phyloP scores from a whole-genome alignment of 23 tunicate genomes.

The Corella eumyota region DNA sequence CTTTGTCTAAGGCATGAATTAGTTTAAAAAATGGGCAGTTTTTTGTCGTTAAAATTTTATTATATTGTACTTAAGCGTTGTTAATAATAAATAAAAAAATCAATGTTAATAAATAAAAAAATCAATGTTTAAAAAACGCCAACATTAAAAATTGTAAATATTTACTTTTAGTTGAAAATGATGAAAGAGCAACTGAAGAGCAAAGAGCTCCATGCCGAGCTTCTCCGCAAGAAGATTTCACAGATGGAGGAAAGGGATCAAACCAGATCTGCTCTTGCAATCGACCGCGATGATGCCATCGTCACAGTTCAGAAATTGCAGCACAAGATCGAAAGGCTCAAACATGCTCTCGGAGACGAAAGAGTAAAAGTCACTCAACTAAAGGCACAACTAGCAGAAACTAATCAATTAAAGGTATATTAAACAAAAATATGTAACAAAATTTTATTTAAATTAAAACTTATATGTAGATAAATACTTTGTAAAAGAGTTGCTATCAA shows the following conservation, averaged over 20 bases:
- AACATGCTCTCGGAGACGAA: slow-evolving; percentile 76
- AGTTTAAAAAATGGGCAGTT: no score
- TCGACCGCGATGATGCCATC: slow-evolving; percentile 86
- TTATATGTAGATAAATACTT: not conserved
- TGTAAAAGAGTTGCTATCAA: not conserved
- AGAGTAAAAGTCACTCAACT: slow-evolving; percentile 80
- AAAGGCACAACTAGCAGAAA: slow-evolving; percentile 86
- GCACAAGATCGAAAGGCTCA: slow-evolving; percentile 76
- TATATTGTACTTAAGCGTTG: no score
- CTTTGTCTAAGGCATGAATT: no score
- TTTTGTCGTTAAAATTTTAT: no score
- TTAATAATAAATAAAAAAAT: no score
- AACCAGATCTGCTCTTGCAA: slow-evolving; percentile 77
- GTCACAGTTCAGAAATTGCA: slow-evolving; percentile 80
- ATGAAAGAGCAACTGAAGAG: slow-evolving; percentile 83
- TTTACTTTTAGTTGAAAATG: slow-evolving; percentile 56
- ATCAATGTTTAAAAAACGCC: no score
- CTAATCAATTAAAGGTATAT: slow-evolving; percentile 81
- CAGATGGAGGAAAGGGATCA: slow-evolving; percentile 66
- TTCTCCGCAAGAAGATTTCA: slow-evolving; percentile 78
- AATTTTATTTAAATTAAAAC: not conserved
- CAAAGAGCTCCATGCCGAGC: slow-evolving; percentile 90
- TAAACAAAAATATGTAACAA: not conserved
- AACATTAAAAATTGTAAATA: no score
- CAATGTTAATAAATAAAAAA: no score